Evolutionary conservation across 2,797 vertebrate species (phyloP).

Genomic region (Crocodylus rhombifer): DNA sequence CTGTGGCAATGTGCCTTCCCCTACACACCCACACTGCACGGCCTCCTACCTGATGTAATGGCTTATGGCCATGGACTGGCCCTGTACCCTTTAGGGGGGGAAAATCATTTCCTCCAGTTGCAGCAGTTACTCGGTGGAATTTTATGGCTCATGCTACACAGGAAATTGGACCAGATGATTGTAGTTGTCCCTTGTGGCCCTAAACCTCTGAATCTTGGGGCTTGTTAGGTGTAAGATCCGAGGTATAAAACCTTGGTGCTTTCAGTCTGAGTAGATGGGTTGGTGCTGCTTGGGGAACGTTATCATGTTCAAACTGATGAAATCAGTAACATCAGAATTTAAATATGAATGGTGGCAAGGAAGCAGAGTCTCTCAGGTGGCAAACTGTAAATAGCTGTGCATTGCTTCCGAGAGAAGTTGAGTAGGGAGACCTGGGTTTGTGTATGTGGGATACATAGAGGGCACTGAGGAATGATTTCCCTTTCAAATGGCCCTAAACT

Average conservation of each 20-base stretch:
- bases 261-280: background rate
- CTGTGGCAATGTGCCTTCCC: background rate
- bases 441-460: background rate
- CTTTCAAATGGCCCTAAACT: background rate
- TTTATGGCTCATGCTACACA: background rate
- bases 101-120: background rate
- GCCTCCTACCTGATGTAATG: background rate
- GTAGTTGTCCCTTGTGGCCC: background rate
- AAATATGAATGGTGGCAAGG: background rate
- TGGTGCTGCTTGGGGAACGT: background rate
- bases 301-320: background rate
- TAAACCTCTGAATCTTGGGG: background rate
- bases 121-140: background rate
- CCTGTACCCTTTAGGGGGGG: background rate
- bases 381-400: background rate
- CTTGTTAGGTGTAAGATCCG: background rate
- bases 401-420: background rate
- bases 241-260: background rate
- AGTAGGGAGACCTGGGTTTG: background rate
- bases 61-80: rapidly evolving
- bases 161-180: background rate
- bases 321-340: background rate
- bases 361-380: background rate
- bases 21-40: background rate
- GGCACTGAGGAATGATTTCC: background rate